Evolutionary conservation across 2,113 vertebrate species (phyloP).

Genomic region (Spilogale gracilis): DNA sequence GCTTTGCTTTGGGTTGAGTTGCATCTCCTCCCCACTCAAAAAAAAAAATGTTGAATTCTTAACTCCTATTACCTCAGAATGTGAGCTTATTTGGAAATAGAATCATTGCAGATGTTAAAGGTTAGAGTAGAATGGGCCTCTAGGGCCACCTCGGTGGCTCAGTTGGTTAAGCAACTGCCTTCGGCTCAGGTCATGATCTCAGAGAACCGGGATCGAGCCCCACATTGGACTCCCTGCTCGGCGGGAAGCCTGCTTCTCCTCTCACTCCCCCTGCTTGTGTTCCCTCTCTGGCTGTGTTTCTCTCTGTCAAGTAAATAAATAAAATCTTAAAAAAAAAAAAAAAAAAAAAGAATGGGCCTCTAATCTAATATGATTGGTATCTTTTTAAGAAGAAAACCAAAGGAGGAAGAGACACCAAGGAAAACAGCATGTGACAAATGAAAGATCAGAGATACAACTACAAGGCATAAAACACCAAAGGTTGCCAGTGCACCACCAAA

Average conservation of each 20-base stretch:
- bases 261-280: no score
- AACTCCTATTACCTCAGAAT: neutral
- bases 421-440: neutral
- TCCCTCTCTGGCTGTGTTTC: no score
- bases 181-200: no score
- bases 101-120: neutral
- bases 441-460: neutral
- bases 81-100: neutral
- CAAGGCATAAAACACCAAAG: neutral
- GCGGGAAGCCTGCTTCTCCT: no score
- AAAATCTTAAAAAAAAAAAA: no score
- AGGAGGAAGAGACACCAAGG: neutral
- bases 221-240: no score
- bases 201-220: no score
- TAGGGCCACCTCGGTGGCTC: neutral
- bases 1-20: neutral
- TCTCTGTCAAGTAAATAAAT: no score
- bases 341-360: neutral
- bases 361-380: neutral
- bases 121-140: neutral
- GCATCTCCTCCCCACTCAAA: neutral
- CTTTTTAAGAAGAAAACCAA: neutral
- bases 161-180: no score
- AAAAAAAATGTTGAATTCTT: neutral
- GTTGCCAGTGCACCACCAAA: neutral